A percentile compares a stretch with the other conserved stretches of the same genome.
Evolutionary conservation across 64 coral and sea anemone genomes (phyloP).

Genomic region (Acropora tenuis): DNA sequence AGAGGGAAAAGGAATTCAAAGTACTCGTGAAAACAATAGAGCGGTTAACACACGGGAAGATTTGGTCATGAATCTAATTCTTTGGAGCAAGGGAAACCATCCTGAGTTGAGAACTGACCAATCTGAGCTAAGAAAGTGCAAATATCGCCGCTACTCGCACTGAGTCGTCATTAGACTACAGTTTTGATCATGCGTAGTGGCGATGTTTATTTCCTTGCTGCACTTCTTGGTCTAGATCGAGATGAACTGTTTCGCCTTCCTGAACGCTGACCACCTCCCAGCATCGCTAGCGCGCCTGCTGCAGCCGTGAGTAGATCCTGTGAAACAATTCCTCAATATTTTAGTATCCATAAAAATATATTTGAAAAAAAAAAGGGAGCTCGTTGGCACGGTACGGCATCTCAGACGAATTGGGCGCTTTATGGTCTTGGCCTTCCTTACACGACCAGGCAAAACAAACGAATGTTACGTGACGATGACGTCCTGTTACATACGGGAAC

Average conservation of each 20-base stretch:
- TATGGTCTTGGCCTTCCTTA: no score
- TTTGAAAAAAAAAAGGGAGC: no score
- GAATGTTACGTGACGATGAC: no score
- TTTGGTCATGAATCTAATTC: no score
- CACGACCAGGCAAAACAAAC: no score
- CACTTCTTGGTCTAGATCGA: constrained; percentile 88
- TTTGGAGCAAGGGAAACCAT: no score
- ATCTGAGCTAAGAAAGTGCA: not conserved
- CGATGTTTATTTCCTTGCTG: constrained; percentile 64
- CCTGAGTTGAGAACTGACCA: not conserved
- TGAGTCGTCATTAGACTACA: not conserved
- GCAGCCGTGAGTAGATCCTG: constrained; percentile 89
- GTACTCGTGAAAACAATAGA: no score
- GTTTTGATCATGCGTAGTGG: not conserved
- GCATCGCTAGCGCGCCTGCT: constrained; percentile 67
- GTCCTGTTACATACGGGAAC: no score
- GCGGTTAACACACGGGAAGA: no score
- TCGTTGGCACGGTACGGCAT: not conserved
- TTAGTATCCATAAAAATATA: not conserved
- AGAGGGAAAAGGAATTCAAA: not conserved
- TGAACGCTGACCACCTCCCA: constrained; percentile 75
- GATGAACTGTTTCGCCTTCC: constrained; percentile 81
- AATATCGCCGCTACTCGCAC: no score
- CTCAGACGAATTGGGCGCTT: no score
- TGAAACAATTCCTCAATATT: not conserved